Percentiles rank a stretch among this genome's conserved stretches.
Conservation (phyloP, 2,113 vertebrate genomes). For the Cinclus cinclus region DNA sequence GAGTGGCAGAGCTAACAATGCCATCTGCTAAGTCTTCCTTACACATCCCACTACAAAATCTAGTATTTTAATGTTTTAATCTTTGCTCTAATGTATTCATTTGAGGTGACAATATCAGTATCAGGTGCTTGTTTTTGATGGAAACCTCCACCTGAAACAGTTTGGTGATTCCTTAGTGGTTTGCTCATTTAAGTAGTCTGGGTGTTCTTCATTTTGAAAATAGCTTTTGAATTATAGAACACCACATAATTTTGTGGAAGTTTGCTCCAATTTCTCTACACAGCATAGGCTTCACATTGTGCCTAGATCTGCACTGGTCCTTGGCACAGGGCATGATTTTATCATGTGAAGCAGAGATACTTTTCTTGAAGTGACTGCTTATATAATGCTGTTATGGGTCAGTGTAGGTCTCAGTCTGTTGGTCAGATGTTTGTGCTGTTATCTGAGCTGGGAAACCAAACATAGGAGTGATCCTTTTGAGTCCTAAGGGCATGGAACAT, state of each 20-base stretch:
- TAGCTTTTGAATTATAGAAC: not conserved
- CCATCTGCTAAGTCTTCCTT: not conserved
- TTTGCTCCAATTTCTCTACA: not conserved
- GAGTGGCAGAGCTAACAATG: not conserved
- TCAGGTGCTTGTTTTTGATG: not conserved
- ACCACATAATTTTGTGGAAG: not conserved
- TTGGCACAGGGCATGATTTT: not conserved
- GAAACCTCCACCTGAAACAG: not conserved
- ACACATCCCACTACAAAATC: not conserved
- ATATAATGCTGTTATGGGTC: conserved; percentile 29
- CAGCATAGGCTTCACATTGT: not conserved
- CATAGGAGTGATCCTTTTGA: not conserved
- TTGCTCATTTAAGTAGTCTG: not conserved
- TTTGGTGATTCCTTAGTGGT: not conserved
- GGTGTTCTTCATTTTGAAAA: not conserved
- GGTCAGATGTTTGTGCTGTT: not conserved
- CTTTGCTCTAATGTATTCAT: not conserved
- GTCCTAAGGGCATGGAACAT: not conserved
- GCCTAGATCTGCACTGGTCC: not conserved
- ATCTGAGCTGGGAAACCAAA: conserved; percentile 55
- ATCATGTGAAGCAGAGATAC: not conserved
- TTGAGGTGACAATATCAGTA: not conserved
- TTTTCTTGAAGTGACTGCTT: conserved; percentile 7
- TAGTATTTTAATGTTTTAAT: not conserved
- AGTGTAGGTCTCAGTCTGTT: not conserved